Percentiles rank a stretch among this genome's conserved stretches.
These are phyloP conservation scores for Grammomys surdaster DNA, from an alignment of 2,113 vertebrate genomes.

Conservation along the genomic window DNA sequence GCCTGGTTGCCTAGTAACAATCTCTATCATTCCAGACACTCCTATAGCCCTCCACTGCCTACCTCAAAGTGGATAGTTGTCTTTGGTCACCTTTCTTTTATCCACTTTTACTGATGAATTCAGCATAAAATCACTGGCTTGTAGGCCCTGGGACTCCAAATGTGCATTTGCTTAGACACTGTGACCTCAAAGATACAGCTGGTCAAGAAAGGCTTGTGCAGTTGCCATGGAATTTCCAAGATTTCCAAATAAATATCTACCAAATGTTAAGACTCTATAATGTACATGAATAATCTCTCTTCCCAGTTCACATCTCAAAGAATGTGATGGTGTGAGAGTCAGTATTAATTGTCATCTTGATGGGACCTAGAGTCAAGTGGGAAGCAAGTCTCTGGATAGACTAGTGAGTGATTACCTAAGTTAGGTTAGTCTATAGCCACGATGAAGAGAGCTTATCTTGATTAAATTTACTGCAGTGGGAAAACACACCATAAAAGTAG, in stretches of 20 bases:
- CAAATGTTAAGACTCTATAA: not conserved
- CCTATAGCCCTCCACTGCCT: no score
- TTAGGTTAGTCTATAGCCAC: not conserved
- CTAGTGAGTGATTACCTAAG: not conserved
- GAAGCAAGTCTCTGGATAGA: not conserved
- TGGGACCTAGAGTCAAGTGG: not conserved
- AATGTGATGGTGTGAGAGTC: not conserved
- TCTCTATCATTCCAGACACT: not conserved
- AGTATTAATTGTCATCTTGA: no score
- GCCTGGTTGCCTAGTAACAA: not conserved
- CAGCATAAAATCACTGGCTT: not conserved
- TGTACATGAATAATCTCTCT: not conserved
- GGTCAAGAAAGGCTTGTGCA: not conserved
- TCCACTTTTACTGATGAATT: not conserved
- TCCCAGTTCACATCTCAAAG: not conserved
- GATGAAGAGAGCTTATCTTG: not conserved
- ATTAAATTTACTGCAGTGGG: not conserved
- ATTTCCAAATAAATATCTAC: not conserved
- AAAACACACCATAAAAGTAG: not conserved
- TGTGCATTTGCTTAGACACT: not conserved
- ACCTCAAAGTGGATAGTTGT: not conserved
- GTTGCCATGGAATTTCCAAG: not conserved
- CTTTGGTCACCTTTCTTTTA: not conserved
- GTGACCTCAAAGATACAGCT: not conserved
- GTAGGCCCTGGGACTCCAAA: not conserved